phyloP scores from a whole-genome alignment of 2,113 vertebrate species.

The Noturus placidus region DNA sequence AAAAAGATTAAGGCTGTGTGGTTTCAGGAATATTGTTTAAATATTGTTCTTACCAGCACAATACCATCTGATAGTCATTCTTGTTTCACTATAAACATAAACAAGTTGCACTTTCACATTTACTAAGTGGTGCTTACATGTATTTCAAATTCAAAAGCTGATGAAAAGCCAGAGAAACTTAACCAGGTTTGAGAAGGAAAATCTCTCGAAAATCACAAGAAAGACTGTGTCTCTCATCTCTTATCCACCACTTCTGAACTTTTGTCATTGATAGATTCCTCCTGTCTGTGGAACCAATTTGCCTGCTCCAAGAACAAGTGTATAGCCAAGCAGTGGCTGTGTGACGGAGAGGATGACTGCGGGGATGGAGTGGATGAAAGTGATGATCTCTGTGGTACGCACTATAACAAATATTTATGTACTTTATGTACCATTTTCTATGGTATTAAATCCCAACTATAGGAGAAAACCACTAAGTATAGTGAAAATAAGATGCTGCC shows the following conservation, averaged over 20 bases:
- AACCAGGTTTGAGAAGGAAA: neutral
- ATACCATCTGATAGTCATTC: neutral
- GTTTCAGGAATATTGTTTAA: neutral
- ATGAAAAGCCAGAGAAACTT: neutral
- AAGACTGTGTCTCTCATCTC: neutral
- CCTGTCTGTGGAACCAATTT: conserved; percentile 96
- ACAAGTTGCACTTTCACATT: neutral
- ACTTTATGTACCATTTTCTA: too few species aligned
- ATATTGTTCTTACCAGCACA: conserved; percentile 5
- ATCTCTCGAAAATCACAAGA: conserved; percentile 10
- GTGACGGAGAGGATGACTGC: conserved; percentile 95
- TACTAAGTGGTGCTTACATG: neutral
- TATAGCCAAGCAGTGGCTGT: conserved; percentile 94
- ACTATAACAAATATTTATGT: neutral
- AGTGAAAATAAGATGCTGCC: conserved; percentile 57
- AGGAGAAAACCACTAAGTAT: neutral
- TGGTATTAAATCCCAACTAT: conserved; percentile 16
- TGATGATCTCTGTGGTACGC: conserved; percentile 83
- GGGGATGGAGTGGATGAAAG: conserved; percentile 92
- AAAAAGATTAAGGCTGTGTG: neutral
- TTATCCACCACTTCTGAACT: conserved; percentile 50
- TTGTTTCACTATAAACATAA: neutral
- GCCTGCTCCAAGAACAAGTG: conserved; percentile 95
- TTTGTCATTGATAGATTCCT: conserved; percentile 78
- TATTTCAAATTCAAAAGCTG: conserved; percentile 11